Conservation (phyloP, 2,113 vertebrate genomes). For the Lagopus leucura region DNA sequence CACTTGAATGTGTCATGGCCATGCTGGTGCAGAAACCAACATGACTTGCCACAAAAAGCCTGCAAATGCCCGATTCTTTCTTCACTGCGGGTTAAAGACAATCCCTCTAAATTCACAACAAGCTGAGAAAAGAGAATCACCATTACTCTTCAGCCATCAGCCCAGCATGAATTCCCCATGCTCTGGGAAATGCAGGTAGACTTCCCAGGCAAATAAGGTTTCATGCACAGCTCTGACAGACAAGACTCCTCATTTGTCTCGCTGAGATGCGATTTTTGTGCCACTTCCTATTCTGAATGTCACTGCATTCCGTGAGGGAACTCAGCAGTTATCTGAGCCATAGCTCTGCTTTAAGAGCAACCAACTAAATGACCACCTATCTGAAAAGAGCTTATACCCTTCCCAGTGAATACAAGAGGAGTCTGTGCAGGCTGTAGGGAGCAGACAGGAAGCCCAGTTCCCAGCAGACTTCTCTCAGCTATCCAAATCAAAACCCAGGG, state of each 20-base stretch:
- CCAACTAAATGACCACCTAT: background rate
- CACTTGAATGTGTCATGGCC: background rate
- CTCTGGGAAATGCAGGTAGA: background rate
- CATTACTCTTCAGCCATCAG: background rate
- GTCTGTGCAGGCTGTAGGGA: background rate
- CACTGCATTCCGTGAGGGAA: background rate
- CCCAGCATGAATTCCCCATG: background rate
- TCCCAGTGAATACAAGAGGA: background rate
- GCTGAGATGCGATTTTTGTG: background rate
- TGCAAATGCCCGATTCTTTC: background rate
- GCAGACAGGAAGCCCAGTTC: conserved; percentile 4
- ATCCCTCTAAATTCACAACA: background rate
- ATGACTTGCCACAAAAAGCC: background rate
- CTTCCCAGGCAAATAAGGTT: background rate
- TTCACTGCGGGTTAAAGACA: background rate
- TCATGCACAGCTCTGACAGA: background rate
- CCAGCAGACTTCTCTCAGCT: background rate
- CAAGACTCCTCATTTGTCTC: background rate
- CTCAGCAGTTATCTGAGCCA: background rate
- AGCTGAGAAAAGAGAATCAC: background rate
- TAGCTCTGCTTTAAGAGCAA: background rate
- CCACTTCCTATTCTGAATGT: background rate
- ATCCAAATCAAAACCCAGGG: conserved; percentile 22
- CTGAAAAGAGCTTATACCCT: conserved; percentile 34
- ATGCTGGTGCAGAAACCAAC: background rate